These are phyloP conservation scores for Leptinotarsa lineolata DNA, from an alignment of 1,140 invertebrate species.

Conservation along the genomic window DNA sequence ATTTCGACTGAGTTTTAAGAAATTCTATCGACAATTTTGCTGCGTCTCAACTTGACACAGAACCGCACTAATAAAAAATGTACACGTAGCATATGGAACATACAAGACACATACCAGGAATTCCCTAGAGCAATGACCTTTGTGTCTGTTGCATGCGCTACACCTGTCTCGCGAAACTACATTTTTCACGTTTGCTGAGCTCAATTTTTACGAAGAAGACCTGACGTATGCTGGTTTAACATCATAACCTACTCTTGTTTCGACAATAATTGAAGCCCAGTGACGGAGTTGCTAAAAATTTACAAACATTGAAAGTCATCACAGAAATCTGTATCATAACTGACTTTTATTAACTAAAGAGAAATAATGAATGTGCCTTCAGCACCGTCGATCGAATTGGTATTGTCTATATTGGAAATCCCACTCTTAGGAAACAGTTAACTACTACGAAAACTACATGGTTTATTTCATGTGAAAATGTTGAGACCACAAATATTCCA, in stretches of 20 bases:
- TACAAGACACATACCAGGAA: slow-evolving; percentile 23
- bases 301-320: too few species aligned
- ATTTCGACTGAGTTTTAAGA: too few species aligned
- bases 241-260: slow-evolving; percentile 4
- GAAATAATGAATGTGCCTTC: too few species aligned
- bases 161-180: slow-evolving; percentile 23
- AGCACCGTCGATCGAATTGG: too few species aligned
- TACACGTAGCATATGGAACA: neutral
- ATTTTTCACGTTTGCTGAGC: slow-evolving; percentile 3
- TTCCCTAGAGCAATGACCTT: slow-evolving; percentile 28
- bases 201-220: neutral
- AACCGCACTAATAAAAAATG: neutral
- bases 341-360: too few species aligned
- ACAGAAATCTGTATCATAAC: too few species aligned
- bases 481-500: too few species aligned
- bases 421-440: too few species aligned
- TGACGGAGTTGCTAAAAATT: neutral
- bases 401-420: too few species aligned
- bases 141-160: slow-evolving; percentile 16
- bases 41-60: neutral
- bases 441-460: too few species aligned
- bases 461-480: too few species aligned
- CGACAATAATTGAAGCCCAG: neutral
- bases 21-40: neutral
- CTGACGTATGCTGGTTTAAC: neutral